Percentiles rank a stretch among this genome's conserved stretches.
Evolutionary conservation across 1,140 invertebrate species (phyloP).

Genomic region (Tetragonula clypearis): DNA sequence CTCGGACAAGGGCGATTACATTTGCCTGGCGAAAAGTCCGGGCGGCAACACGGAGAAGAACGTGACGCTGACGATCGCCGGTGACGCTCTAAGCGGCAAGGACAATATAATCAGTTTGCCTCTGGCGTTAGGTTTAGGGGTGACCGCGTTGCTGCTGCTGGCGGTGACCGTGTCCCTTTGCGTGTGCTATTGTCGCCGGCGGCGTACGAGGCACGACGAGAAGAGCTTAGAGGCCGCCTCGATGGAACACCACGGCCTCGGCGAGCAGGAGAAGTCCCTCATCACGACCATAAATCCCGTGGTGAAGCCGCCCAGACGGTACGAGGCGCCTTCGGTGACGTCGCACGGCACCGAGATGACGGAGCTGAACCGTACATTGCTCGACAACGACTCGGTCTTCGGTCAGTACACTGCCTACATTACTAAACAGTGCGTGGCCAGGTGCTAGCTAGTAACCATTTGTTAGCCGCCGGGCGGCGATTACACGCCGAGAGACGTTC

Average conservation of each 20-base stretch:
- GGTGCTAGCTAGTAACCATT: slow-evolving; percentile 63
- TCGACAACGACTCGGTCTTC: slow-evolving; percentile 87
- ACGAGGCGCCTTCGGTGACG: slow-evolving; percentile 86
- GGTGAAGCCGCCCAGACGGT: slow-evolving; percentile 88
- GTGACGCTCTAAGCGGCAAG: slow-evolving; percentile 78
- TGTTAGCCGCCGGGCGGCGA: slow-evolving; percentile 33
- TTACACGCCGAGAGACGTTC: slow-evolving; percentile 36
- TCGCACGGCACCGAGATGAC: slow-evolving; percentile 89
- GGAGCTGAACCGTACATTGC: slow-evolving; percentile 89
- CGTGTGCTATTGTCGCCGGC: slow-evolving; percentile 86
- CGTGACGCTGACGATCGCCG: slow-evolving; percentile 85
- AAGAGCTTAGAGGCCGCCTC: slow-evolving; percentile 81
- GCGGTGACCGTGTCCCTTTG: slow-evolving; percentile 85
- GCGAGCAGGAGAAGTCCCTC: slow-evolving; percentile 90
- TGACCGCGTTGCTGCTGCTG: slow-evolving; percentile 83
- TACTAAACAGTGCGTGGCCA: slow-evolving; percentile 71
- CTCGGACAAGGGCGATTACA: slow-evolving; percentile 93
- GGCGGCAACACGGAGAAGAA: slow-evolving; percentile 91
- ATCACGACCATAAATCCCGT: slow-evolving; percentile 91
- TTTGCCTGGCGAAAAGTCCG: slow-evolving; percentile 92
- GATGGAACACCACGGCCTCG: slow-evolving; percentile 80
- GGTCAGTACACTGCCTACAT: slow-evolving; percentile 83
- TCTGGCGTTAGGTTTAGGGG: slow-evolving; percentile 79
- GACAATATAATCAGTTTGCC: slow-evolving; percentile 79
- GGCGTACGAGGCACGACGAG: slow-evolving; percentile 81